phyloP scores from a whole-genome alignment of 2,113 vertebrate genomes.

The Pseudorhombus dupliciocellatus region DNA sequence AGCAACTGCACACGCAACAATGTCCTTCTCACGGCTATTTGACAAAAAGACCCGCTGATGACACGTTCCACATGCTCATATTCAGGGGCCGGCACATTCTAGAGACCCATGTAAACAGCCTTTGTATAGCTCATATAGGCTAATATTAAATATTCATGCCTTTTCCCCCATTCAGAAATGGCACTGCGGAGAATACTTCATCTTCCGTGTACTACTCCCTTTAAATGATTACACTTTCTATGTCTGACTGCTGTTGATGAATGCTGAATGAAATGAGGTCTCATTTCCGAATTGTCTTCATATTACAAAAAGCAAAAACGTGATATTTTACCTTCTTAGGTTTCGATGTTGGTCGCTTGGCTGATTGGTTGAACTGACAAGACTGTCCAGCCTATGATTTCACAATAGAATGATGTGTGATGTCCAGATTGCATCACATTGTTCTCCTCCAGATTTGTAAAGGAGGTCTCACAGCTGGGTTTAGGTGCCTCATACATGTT shows the following conservation, averaged over 20 bases:
- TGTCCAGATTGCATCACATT: neutral
- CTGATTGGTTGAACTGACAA: neutral
- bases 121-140: neutral
- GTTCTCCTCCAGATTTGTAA: neutral
- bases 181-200: neutral
- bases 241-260: neutral
- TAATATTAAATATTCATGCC: slow-evolving; percentile 19
- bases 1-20: slow-evolving; percentile 17
- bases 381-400: neutral
- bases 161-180: neutral
- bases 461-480: neutral
- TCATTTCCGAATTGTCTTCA: too few species aligned
- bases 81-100: slow-evolving; percentile 11
- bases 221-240: neutral
- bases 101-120: slow-evolving; percentile 17
- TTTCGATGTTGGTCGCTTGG: neutral
- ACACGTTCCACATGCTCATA: slow-evolving; percentile 14
- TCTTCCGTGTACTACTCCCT: neutral
- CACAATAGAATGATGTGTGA: neutral
- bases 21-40: neutral
- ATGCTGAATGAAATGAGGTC: neutral
- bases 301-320: neutral
- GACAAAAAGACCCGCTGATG: neutral
- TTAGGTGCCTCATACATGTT: neutral
- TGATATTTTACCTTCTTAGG: neutral